Evolutionary conservation across 2,113 vertebrate genomes (phyloP), one percentile per base, ranked within the genome.

Genomic region (Microcebus lehilahytsara): DNA sequence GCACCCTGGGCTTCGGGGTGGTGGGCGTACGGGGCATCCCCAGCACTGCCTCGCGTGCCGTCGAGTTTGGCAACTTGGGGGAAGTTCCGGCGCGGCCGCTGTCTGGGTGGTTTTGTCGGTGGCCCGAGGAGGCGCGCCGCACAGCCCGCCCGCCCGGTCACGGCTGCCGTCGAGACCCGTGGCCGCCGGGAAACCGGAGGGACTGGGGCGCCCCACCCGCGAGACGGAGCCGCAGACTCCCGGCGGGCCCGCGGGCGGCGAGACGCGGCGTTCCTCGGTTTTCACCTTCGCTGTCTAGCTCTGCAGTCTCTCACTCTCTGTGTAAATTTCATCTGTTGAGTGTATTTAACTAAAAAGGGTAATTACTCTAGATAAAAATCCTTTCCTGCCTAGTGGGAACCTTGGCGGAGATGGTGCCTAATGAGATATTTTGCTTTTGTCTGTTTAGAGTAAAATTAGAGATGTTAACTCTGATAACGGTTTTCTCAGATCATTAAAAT

Each of bases 281-380:
- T 91, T 89, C 97, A 95, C 95, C 96, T 95, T 95, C 32, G 4
- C 88, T 32, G 81, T 96, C 95, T 95, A 60, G 88, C 53, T 91
- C 90, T n/a, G 62, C 92, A 71, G 83, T 93, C 96, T 90, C 79
- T 85, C 90, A 74, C 93, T 86, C 79, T 72, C 88, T 85, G 85
- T 95, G 96, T 97, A 92, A 96, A 93, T 97, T 96, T 97, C 78
- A 97, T 98, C 97, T 98, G 96, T 97, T 97, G 92, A 84, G 92
- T 83, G 83, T 97, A 88, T 96, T 98, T 98, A 97, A 97, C 91
- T 89, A 88, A 98, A 96, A 97, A 98, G 91, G 83, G 78, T 93
- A 95, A 98, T 98, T 98, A 97, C 93, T 96, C 97, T 58, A 95
- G 95, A 97, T 98, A 96, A 98, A 96, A 98, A 98, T 94, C 58